Base-by-base conservation (phyloP, 1,140 invertebrate genomes). In the Ericerus pela region DNA sequence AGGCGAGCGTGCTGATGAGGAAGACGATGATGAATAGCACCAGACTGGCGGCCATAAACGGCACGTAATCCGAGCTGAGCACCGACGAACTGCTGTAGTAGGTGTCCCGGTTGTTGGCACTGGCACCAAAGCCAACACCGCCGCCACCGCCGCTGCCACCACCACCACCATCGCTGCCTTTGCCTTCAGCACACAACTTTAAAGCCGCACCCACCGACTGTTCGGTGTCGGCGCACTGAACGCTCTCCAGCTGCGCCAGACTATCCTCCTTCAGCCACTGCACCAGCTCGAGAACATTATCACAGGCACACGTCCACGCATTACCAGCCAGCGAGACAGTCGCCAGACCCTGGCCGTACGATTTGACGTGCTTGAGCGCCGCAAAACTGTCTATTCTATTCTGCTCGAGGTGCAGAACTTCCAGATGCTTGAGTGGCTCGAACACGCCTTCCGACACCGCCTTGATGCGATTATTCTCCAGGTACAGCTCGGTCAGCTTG, bases 381-480 rank as follows among this genome's bases (percentile, higher is more conserved):
- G 74, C 65, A 61, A 74, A 75, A 37, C 71, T 67, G 14, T 58
- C 33, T 65, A 94, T 78, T 36, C 79, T 77, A 69, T 94, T 94
- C 61, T 85, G 82, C 66, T 93, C 86, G 33, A 94, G 73, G n/a
- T 85, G 76, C 12, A 94, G 70, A 12, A 92, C 79, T 71, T 91
- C 82, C 61, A 94, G 74, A 61, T 82, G 79, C 63, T 80, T 80
- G 65, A 94, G 72, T 64, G 81, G 79, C 20, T 79, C 73, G 68
- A 94, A 93, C 18, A 87, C 90, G 58, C 81, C 76, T 68, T 90
- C 88, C 66, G 85, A 82, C 55, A 94, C 85, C 65, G 78, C 82
- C 47, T 81, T 76, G 62, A 94, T 84, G 62, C 79, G 75, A 73
- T 94, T 94, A 66, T 84, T 79, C 69, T 93, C 87, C 58, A 95